A percentile compares a stretch with the other conserved stretches of the same genome.
These are phyloP conservation scores for Hippopotamyrus pictus DNA, from an alignment of 2,797 vertebrate species.

Conservation along the genomic window DNA sequence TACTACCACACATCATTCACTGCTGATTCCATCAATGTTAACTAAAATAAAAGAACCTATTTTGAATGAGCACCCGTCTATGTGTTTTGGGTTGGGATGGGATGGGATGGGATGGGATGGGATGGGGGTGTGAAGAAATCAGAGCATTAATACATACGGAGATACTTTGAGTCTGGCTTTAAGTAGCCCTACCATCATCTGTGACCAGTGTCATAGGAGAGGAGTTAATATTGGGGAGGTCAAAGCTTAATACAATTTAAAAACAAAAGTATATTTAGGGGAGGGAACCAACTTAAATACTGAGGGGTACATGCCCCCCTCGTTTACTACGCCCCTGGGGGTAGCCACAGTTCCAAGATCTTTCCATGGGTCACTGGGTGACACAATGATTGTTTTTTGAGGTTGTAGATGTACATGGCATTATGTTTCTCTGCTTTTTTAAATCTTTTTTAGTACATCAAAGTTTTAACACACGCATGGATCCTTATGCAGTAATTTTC, in stretches of 20 bases:
- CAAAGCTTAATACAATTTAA: background rate
- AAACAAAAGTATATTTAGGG: background rate
- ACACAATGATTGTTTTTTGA: background rate
- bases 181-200: background rate
- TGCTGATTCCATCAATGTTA: conserved; percentile 61
- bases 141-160: background rate
- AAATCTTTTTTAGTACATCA: background rate
- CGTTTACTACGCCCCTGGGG: background rate
- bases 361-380: background rate
- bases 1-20: conserved; percentile 52
- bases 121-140: conserved; percentile 6
- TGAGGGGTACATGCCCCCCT: background rate
- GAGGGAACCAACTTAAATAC: background rate
- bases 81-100: conserved; percentile 21
- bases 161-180: background rate
- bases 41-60: conserved; percentile 33
- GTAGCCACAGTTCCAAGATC: background rate
- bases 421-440: background rate
- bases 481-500: background rate
- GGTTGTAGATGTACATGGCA: background rate
- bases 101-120: conserved; percentile 17
- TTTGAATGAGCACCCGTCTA: conserved; percentile 51
- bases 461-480: background rate
- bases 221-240: background rate
- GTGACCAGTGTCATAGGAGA: background rate